Conservation (phyloP, 37 sponge, comb jelly and placozoan species). For the Axinella damicornis region DNA sequence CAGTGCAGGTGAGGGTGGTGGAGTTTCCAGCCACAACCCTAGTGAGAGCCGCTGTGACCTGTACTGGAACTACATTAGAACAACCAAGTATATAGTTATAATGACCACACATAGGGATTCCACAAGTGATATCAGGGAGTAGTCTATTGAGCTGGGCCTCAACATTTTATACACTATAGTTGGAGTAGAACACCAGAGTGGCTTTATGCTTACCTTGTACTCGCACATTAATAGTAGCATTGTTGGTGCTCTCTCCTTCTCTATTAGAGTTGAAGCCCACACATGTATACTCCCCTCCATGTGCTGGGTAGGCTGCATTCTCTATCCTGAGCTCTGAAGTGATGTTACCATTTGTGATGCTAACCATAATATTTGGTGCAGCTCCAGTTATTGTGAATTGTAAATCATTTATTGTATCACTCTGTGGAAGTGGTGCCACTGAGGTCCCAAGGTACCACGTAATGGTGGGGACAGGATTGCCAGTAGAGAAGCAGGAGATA, state of each 20-base stretch:
- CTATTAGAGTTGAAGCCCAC: background rate
- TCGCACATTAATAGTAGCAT: conserved; percentile 55
- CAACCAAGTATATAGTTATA: too few species aligned
- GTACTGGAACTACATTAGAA: background rate
- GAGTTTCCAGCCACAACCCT: background rate
- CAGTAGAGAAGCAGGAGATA: conserved; percentile 46
- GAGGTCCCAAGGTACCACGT: conserved; percentile 20
- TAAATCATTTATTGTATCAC: background rate
- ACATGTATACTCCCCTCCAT: conserved; percentile 38
- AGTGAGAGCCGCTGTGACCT: conserved; percentile 10
- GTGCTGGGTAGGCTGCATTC: conserved; percentile 23
- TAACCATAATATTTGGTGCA: background rate
- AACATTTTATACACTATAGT: too few species aligned
- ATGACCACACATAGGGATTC: too few species aligned
- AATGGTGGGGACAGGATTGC: conserved; percentile 48
- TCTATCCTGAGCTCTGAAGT: conserved; percentile 24
- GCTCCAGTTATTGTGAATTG: background rate
- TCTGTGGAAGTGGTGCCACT: background rate
- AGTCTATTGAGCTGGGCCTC: too few species aligned
- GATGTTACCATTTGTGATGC: background rate
- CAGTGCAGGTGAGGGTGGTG: conserved; percentile 18
- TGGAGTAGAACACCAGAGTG: too few species aligned
- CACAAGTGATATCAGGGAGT: too few species aligned
- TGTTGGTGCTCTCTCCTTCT: background rate
- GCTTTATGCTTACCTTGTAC: too few species aligned